A percentile compares a stretch with the other conserved stretches of the same genome.
Conservation (phyloP, 1,140 invertebrate genomes). For the Scaptomyza hsui region DNA sequence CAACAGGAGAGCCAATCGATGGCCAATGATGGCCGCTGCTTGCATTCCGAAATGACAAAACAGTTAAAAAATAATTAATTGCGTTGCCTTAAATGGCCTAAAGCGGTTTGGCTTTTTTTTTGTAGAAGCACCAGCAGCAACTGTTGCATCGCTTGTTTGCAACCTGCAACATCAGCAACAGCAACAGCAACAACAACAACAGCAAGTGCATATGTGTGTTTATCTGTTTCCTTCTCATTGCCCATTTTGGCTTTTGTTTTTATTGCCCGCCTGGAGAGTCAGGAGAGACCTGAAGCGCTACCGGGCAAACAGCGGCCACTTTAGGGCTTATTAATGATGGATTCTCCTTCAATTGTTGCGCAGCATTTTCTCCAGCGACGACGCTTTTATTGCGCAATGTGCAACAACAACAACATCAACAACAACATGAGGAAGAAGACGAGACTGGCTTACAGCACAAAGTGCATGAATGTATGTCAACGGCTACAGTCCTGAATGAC, state of each 20-base stretch:
- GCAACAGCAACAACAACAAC: slow-evolving; percentile 19
- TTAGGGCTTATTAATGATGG: slow-evolving; percentile 83
- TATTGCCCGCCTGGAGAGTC: slow-evolving; percentile 75
- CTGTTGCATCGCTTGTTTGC: slow-evolving; percentile 57
- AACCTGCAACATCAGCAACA: slow-evolving; percentile 60
- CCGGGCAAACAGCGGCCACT: slow-evolving; percentile 58
- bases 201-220: slow-evolving; percentile 59
- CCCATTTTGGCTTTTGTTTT: slow-evolving; percentile 78
- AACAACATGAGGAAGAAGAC: slow-evolving; percentile 2
- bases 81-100: slow-evolving; percentile 83
- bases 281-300: slow-evolving; percentile 41
- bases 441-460: slow-evolving; percentile 44
- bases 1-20: slow-evolving; percentile 64
- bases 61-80: slow-evolving; percentile 84
- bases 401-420: slow-evolving; percentile 30
- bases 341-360: slow-evolving; percentile 74
- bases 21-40: slow-evolving; percentile 69
- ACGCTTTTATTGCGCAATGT: slow-evolving; percentile 75
- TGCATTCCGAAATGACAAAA: slow-evolving; percentile 84
- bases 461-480: slow-evolving; percentile 74
- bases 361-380: slow-evolving; percentile 39
- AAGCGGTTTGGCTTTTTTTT: slow-evolving; percentile 73
- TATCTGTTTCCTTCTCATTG: slow-evolving; percentile 55
- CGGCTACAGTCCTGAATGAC: slow-evolving; percentile 70
- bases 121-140: slow-evolving; percentile 24